Percentiles rank a stretch among this genome's conserved stretches.
phyloP scores from a whole-genome alignment of 2,113 vertebrate genomes.

The Raja brachyura region DNA sequence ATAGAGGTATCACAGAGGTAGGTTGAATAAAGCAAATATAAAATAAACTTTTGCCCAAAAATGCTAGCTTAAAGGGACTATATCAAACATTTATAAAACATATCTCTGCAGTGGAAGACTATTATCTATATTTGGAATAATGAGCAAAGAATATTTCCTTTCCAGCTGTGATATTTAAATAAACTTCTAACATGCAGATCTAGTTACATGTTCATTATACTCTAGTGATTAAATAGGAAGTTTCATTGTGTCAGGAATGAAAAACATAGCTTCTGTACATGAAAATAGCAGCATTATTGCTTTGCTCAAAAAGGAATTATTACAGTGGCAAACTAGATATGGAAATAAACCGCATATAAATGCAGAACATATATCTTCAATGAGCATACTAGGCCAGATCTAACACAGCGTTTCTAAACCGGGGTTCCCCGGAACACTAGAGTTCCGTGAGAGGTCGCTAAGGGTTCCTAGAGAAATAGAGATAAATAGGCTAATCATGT shows the following conservation, averaged over 20 bases:
- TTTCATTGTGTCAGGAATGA: not conserved
- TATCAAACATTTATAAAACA: constrained; percentile 7
- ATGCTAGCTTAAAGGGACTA: too few relatives aligned
- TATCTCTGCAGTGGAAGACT: too few relatives aligned
- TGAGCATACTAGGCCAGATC: too few relatives aligned
- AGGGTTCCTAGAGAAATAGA: too few relatives aligned
- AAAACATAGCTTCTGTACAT: not conserved
- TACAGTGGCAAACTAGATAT: not conserved
- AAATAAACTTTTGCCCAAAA: not conserved
- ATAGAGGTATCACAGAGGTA: not conserved
- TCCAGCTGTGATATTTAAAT: not conserved
- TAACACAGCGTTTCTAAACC: too few relatives aligned
- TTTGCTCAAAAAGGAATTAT: not conserved
- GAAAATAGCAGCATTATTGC: not conserved
- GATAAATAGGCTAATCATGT: too few relatives aligned
- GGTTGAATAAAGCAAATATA: not conserved
- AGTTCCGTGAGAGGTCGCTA: too few relatives aligned
- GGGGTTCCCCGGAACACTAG: too few relatives aligned
- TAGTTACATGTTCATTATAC: not conserved
- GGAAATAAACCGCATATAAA: not conserved
- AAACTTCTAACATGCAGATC: too few relatives aligned
- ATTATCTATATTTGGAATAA: not conserved
- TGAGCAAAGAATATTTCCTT: not conserved
- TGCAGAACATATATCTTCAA: not conserved
- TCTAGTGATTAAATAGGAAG: not conserved